Conservation (phyloP, 2,113 vertebrate genomes). For the Aspidoscelis tigris region DNA sequence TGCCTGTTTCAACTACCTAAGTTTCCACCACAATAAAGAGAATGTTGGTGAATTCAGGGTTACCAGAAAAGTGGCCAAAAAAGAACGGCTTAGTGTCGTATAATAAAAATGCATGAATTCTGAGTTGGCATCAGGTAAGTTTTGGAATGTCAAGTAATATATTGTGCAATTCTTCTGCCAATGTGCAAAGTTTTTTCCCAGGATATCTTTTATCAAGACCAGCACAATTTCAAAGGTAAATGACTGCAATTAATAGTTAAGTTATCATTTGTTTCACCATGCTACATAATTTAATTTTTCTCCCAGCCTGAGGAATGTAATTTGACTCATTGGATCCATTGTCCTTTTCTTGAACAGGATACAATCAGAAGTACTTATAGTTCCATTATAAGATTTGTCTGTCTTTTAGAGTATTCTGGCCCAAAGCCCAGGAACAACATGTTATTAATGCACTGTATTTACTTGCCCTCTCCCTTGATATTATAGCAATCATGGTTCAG, state of each 20-base stretch:
- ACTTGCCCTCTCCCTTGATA: background rate
- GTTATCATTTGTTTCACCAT: background rate
- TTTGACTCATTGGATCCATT: background rate
- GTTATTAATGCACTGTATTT: background rate
- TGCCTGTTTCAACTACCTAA: background rate
- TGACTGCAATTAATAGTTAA: background rate
- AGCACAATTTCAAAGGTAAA: background rate
- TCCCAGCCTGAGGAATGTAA: background rate
- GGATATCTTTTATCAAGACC: background rate
- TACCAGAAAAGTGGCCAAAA: background rate
- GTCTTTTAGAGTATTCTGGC: background rate
- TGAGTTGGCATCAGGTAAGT: background rate
- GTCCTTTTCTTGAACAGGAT: background rate
- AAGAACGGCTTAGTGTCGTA: background rate
- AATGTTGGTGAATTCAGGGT: background rate
- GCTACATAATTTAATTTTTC: background rate
- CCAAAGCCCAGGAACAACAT: background rate
- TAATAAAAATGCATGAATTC: background rate
- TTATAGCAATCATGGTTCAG: background rate
- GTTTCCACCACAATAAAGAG: background rate
- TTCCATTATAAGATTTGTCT: background rate
- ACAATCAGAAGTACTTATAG: background rate
- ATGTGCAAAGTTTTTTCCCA: background rate
- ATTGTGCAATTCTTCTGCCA: background rate
- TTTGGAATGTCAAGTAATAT: background rate